Evolutionary conservation across 2,113 vertebrate species (phyloP), one percentile per base, ranked within the genome.

Genomic region (Taxidea taxus): DNA sequence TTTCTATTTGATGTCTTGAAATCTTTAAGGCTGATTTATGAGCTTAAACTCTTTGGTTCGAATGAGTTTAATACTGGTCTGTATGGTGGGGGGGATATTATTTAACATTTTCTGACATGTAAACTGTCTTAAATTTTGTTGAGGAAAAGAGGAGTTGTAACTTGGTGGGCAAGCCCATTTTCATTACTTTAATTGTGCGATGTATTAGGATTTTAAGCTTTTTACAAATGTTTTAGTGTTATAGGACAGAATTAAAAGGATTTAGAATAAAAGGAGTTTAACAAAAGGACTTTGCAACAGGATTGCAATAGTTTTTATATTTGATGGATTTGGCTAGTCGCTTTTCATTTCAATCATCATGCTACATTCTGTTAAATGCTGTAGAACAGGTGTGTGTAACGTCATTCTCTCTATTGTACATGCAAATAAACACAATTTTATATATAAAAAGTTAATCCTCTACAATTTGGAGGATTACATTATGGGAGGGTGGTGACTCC

Each of bases 181-280:
- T 99, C 99, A 99, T 99, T 99, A 99, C 98, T 99, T 98, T 99
- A 99, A 99, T 99, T 99, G 99, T 98, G 98, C 97, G 99, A 99
- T 99, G 99, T 99, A 98, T 99, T 98, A 98, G 99, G 99, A 99
- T 99, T 99, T 99, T 97, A 98, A 99, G 99, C 98, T 99, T 99
- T 99, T 99, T 98, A 87, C 98, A 99, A 99, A 99, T 98, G 98
- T 98, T 98, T 98, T 97, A 99, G 99, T 99, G 99, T 99, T 99
- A 98, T 98, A 98, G 98, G 98, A 98, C 98, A 99, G 99, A 99
- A 99, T 99, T 99, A 99, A 99, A 99, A 99, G 98, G 98, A 99
- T 99, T 99, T 99, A 98, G 97, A 98, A 98, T 98, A 98, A 99
- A 98, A 98, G 98, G 99, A 99, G 98, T 99, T 99, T 99, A 99